Conservation (phyloP, 2,797 vertebrate genomes). For the Falco naumanni region DNA sequence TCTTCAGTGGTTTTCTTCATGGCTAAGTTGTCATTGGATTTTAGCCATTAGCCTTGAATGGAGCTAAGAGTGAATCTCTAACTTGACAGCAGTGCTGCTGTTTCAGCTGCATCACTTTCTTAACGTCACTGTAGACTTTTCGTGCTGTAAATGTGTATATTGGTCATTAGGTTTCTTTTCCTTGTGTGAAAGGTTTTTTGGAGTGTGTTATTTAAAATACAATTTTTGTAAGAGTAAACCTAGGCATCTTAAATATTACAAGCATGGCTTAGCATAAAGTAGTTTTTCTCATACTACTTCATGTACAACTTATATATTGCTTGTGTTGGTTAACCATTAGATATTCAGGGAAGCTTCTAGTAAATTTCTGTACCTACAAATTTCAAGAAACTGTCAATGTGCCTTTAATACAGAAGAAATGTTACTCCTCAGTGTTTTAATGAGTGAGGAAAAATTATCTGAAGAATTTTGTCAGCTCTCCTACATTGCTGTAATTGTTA, state of each 20-base stretch:
- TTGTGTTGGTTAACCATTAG: neutral
- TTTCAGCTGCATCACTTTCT: neutral
- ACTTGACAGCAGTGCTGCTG: neutral
- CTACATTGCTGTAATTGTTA: neutral
- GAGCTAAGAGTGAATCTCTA: neutral
- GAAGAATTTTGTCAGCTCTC: neutral
- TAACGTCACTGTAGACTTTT: neutral
- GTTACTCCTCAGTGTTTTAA: neutral
- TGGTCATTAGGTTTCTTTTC: neutral
- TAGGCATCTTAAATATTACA: neutral
- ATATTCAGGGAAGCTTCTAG: neutral
- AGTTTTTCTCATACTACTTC: neutral
- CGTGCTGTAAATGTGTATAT: neutral
- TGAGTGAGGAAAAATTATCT: neutral
- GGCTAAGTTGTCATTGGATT: neutral
- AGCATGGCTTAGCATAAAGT: neutral
- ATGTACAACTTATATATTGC: neutral
- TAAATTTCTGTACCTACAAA: neutral
- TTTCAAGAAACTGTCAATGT: neutral
- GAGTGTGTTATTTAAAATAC: neutral
- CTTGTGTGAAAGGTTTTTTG: neutral
- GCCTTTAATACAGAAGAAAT: neutral
- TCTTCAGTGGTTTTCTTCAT: neutral
- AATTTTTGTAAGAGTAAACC: neutral
- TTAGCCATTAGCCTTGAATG: neutral